phyloP scores from a whole-genome alignment of 2,888 invertebrate species.

The Platycheirus rosarum region DNA sequence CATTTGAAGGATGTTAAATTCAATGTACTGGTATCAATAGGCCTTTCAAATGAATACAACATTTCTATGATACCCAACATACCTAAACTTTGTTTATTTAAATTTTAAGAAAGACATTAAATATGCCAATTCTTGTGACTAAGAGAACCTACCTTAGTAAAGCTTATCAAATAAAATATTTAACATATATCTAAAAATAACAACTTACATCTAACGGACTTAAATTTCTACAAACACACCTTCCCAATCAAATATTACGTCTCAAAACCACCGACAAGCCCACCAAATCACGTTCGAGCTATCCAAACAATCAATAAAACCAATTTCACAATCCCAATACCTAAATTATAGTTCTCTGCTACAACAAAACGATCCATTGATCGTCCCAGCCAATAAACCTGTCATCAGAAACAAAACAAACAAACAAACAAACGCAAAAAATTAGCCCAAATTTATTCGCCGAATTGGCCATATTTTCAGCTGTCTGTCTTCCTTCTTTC shows the following conservation, averaged over 20 bases:
- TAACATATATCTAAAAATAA: too few species aligned
- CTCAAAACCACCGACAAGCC: not conserved
- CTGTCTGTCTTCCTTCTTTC: slow-evolving; percentile 18
- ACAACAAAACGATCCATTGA: not conserved
- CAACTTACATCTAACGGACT: too few species aligned
- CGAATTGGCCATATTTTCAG: slow-evolving; percentile 28
- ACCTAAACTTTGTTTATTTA: too few species aligned
- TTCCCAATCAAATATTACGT: not conserved
- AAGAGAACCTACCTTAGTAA: too few species aligned
- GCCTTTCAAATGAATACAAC: too few species aligned
- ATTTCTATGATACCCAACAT: too few species aligned
- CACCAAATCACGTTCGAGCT: slow-evolving; percentile 51
- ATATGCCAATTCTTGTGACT: too few species aligned
- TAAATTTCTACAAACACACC: not conserved
- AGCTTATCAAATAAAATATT: too few species aligned
- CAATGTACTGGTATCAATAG: too few species aligned
- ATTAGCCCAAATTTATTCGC: slow-evolving; percentile 22
- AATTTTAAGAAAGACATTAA: too few species aligned
- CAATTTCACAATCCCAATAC: slow-evolving; percentile 10
- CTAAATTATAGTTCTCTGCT: not conserved
- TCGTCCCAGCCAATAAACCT: slow-evolving; percentile 38
- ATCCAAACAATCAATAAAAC: slow-evolving; percentile 54
- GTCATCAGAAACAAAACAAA: slow-evolving; percentile 14
- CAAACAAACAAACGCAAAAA: slow-evolving; percentile 19
- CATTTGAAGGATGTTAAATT: too few species aligned